phyloP scores from a whole-genome alignment of 1,140 invertebrate species.

The Calephelis nemesis region DNA sequence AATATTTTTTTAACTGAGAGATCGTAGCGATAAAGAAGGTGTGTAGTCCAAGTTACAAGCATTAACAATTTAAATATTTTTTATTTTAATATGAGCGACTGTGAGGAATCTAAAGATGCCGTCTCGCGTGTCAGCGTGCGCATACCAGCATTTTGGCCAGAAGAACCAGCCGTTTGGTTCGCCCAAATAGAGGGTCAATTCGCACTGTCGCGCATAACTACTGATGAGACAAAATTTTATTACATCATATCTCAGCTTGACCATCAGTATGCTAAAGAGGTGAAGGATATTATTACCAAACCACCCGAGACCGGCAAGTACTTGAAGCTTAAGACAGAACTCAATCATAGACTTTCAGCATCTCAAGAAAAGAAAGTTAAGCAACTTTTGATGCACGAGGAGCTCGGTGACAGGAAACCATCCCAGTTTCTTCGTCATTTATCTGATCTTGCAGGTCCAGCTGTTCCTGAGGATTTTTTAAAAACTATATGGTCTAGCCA shows the following conservation, averaged over 20 bases:
- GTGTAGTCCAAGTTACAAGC: too few relatives aligned
- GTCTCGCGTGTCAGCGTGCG: neutral
- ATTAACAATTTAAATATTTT: too few relatives aligned
- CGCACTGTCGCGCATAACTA: too few relatives aligned
- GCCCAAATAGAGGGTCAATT: too few relatives aligned
- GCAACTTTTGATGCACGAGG: constrained; percentile 47
- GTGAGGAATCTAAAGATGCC: neutral
- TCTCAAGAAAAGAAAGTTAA: too few relatives aligned
- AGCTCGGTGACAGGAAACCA: constrained; percentile 46
- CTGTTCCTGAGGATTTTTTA: too few relatives aligned
- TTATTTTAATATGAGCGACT: too few relatives aligned
- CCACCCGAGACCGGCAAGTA: constrained; percentile 20
- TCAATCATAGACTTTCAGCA: too few relatives aligned
- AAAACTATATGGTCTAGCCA: constrained; percentile 29
- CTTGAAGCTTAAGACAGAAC: constrained; percentile 38
- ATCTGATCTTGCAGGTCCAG: constrained; percentile 26
- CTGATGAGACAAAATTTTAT: too few relatives aligned
- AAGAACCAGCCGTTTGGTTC: constrained; percentile 31
- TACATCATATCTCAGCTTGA: neutral
- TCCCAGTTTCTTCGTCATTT: constrained; percentile 34
- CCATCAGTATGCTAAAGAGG: neutral
- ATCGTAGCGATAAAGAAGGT: too few relatives aligned
- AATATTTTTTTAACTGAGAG: too few relatives aligned
- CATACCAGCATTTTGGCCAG: constrained; percentile 14
- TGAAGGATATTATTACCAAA: constrained; percentile 20